Base-by-base conservation (phyloP, 2,797 vertebrate genomes). In the Spatula versicolor region DNA sequence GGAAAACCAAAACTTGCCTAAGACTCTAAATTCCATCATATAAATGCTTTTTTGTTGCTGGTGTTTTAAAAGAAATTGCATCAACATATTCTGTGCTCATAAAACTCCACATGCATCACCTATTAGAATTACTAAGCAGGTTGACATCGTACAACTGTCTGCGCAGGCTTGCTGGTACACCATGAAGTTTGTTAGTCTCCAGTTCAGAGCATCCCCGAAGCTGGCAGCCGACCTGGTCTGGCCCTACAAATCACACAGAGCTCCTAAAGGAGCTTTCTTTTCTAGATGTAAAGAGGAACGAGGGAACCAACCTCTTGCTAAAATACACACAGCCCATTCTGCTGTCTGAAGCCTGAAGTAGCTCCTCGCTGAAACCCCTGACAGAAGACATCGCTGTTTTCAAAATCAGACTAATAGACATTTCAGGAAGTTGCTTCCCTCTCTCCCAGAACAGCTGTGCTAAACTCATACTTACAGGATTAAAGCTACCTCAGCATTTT, bases 401-500 rank as follows among this genome's bases (percentile, higher is more conserved):
- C 62, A 41, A 88, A 94, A 87, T 4, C 1, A 82, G 59, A 88
- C 76, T 41, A 37, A 77, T 5, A 63, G 56, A 46, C 74, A 83
- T 74, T 78, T 66, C 76, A 77, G 72, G 41, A 78, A 88, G 17
- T 9, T 79, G 75, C 52, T 72, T 90, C 79, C 58, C 71, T 68
- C 54, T 87, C 79, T 86, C 59, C 72, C 89, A 41, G 88, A 93
- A 69, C 93, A 95, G 95, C 92, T 96, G 90, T 50, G 84, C 50
- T 87, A 48, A 92, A 96, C 67, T 90, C 94, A 78, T 1, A 30
- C 64, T 52, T 19, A 59, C 14, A 45, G 71, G 35, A 86, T 83
- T 95, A 83, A 79, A 94, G 89, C 62, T 7, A 83, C 64, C 69
- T 84, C 95, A 95, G 92, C 92, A 48, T 59, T 95, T 96, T 93